Percentiles rank a stretch among this genome's conserved stretches.
Conservation (phyloP, 2,797 vertebrate genomes). For the Limnodromus scolopaceus region DNA sequence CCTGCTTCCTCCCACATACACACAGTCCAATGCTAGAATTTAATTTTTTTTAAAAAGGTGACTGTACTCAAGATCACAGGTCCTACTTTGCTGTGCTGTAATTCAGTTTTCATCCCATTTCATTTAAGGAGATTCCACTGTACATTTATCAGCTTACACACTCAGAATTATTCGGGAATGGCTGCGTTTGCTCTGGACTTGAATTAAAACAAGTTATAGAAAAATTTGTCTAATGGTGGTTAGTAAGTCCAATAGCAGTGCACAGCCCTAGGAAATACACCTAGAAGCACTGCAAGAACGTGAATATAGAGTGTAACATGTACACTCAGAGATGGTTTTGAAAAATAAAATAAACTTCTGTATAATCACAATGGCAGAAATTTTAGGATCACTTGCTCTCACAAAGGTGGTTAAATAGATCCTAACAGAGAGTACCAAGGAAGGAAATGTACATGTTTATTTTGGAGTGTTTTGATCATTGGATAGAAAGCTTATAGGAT, state of each 20-base stretch:
- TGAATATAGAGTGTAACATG: not conserved
- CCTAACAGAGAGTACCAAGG: conserved; percentile 18
- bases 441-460: conserved; percentile 48
- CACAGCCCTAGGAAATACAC: not conserved
- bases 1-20: not conserved
- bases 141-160: not conserved
- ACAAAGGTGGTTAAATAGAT: conserved; percentile 28
- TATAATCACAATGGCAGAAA: not conserved
- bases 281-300: not conserved
- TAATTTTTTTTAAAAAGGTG: not conserved
- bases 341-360: conserved; percentile 21
- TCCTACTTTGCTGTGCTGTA: not conserved
- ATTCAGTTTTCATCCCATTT: not conserved
- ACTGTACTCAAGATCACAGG: not conserved
- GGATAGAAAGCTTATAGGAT: conserved; percentile 55
- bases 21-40: not conserved
- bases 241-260: not conserved
- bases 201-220: not conserved
- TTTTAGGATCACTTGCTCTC: not conserved
- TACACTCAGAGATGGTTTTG: not conserved
- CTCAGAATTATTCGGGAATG: not conserved
- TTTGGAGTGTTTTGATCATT: conserved; percentile 47
- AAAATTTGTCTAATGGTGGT: not conserved
- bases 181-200: not conserved
- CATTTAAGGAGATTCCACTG: not conserved